Conservation (phyloP, 2,888 invertebrate genomes). For the Mellilla xanthometata region DNA sequence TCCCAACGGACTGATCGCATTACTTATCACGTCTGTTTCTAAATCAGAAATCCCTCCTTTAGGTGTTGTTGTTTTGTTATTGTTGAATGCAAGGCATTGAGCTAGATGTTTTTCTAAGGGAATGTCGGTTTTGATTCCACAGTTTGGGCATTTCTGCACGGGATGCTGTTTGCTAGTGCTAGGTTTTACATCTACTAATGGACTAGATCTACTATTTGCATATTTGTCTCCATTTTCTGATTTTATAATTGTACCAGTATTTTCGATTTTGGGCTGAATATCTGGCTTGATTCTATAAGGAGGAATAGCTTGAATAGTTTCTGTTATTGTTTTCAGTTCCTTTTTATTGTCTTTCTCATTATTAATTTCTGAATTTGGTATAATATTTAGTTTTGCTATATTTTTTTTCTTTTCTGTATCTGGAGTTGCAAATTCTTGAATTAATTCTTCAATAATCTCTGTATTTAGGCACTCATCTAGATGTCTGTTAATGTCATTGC, state of each 20-base stretch:
- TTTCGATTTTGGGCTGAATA: not conserved
- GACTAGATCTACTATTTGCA: not conserved
- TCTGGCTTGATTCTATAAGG: constrained; percentile 7
- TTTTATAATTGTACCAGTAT: constrained; percentile 1
- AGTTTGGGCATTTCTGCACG: not conserved
- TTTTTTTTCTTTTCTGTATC: not conserved
- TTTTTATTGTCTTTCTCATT: constrained; percentile 2
- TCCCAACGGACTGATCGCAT: constrained; percentile 2
- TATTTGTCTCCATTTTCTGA: not conserved
- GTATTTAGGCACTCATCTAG: constrained; percentile 74
- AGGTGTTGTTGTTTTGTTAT: constrained; percentile 1
- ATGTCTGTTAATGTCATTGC: constrained; percentile 63
- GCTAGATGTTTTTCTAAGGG: constrained; percentile 5
- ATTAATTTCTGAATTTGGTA: constrained; percentile 2
- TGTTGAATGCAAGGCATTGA: constrained; percentile 9
- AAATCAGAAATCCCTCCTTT: not conserved
- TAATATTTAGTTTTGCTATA: not conserved
- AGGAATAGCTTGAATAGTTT: constrained; percentile 3
- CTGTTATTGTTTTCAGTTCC: constrained; percentile 1
- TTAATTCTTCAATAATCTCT: constrained; percentile 54
- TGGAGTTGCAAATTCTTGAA: constrained; percentile 24
- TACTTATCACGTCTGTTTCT: constrained; percentile 2
- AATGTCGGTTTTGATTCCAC: not conserved
- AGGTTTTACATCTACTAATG: not conserved
- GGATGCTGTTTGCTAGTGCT: not conserved